These are phyloP conservation scores for Proales similis DNA, from an alignment of 1,140 invertebrate species.

Conservation along the genomic window DNA sequence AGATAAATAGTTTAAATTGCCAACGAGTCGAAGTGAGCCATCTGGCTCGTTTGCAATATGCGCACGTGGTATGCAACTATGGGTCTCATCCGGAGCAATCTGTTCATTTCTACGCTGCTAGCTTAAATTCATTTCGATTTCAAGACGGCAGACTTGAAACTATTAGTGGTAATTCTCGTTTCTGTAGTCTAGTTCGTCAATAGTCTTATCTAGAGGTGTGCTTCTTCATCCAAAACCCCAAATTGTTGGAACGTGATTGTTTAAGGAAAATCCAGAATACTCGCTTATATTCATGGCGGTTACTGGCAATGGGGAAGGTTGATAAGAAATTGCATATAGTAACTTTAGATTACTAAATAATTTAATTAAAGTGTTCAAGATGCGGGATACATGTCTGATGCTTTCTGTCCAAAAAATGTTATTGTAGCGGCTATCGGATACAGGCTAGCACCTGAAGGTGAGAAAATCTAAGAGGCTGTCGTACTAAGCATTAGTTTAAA, in stretches of 20 bases:
- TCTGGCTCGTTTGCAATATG: neutral
- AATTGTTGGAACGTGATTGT: neutral
- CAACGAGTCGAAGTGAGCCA: conserved; percentile 12
- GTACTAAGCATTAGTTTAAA: neutral
- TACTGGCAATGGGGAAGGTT: conserved; percentile 37
- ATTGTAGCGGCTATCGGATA: conserved; percentile 24
- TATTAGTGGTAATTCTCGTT: conserved; percentile 13
- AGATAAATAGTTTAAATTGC: neutral
- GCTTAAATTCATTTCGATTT: neutral
- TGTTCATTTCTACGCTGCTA: neutral
- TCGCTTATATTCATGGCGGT: conserved; percentile 33
- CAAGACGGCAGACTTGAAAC: neutral
- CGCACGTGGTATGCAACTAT: no score
- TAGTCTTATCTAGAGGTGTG: no score
- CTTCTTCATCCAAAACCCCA: neutral
- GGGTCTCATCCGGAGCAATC: conserved; percentile 30
- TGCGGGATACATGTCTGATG: conserved; percentile 17
- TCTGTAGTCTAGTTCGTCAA: no score
- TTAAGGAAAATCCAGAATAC: conserved; percentile 13
- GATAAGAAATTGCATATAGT: neutral
- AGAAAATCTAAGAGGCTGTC: neutral
- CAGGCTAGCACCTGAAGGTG: conserved; percentile 24
- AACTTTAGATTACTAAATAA: neutral
- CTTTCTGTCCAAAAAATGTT: neutral
- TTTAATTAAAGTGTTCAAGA: neutral